Base-by-base conservation (phyloP, 2,113 vertebrate species). In the Corvus cornix region DNA sequence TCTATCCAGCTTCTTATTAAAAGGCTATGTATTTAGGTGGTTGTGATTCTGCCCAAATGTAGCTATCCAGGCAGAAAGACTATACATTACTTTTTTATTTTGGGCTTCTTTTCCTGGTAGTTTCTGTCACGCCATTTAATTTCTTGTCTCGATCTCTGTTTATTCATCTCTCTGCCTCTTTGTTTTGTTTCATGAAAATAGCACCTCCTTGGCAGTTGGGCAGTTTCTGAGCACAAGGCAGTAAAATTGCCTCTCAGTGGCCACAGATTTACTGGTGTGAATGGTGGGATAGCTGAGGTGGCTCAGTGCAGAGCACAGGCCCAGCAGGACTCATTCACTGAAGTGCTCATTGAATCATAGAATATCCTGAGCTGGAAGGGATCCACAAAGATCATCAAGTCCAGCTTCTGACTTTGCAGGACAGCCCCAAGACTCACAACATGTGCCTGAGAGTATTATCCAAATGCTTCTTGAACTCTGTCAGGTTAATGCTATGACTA, bases 371-470 rank as follows among this genome's bases (percentile, higher is more conserved):
- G 55, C 35, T 69, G 63, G 48, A 53, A 76, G 14, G 17, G 30
- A 48, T 31, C 39, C 48, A 13, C 30, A 31, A 13, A 55, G n/a
- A 27, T 69, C 24, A n/a, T 7, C 17, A 24, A 16, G 22, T 55
- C 49, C 55, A 35, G 0, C 41, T 35, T n/a, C 62, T 76, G 41
- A 30, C 70, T 30, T 33, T 26, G 28, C 53, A 39, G 62, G 30
- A 62, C 24, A 41, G 18, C 48, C 12, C 17, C 41, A 55, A 0
- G 8, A 41, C 26, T 41, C 41, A 17, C 41, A 15, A 16, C 67
- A 6, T 0, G 3, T 62, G n/a, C 48, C 48, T 48, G 21, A 53
- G n/a, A 28, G 23, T 0, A 0, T 83, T 82, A 35, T 62, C 55
- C 30, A 46, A 39, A 67, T 2, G 7, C 6, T 68, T 21, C 53